These are phyloP conservation scores for Probosciger aterrimus DNA, from an alignment of 2,113 vertebrate species.

Conservation along the genomic window DNA sequence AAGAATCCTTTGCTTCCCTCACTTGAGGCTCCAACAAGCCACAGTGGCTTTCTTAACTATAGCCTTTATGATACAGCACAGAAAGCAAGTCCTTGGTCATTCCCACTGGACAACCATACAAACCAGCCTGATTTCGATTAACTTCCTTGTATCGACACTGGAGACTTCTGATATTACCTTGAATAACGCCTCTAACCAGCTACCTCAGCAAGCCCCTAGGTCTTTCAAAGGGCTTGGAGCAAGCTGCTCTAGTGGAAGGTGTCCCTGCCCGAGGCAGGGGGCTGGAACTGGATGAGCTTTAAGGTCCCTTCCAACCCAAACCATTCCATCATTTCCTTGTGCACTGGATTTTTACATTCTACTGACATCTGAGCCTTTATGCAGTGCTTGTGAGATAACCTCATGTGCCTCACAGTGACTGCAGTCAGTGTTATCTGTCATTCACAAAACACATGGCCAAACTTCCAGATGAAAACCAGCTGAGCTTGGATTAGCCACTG, in stretches of 20 bases:
- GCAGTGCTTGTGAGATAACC: background rate
- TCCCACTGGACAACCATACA: background rate
- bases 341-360: background rate
- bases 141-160: background rate
- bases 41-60: background rate
- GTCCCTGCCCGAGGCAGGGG: background rate
- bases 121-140: background rate
- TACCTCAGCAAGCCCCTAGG: background rate
- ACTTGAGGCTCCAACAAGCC: background rate
- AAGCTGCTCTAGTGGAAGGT: background rate
- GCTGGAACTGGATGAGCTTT: background rate
- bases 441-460: background rate
- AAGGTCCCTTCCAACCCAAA: background rate
- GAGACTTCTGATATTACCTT: background rate
- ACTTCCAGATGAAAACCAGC: background rate
- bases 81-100: background rate
- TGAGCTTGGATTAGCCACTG: background rate
- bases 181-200: background rate
- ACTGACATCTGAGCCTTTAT: background rate
- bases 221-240: background rate
- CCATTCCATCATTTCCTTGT: background rate
- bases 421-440: background rate
- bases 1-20: background rate
- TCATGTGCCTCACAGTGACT: background rate
- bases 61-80: background rate